Percentiles rank a stretch among this genome's conserved stretches.
These are phyloP conservation scores for Aporrectodea caliginosa DNA, from an alignment of 1,140 invertebrate species.

Conservation along the genomic window DNA sequence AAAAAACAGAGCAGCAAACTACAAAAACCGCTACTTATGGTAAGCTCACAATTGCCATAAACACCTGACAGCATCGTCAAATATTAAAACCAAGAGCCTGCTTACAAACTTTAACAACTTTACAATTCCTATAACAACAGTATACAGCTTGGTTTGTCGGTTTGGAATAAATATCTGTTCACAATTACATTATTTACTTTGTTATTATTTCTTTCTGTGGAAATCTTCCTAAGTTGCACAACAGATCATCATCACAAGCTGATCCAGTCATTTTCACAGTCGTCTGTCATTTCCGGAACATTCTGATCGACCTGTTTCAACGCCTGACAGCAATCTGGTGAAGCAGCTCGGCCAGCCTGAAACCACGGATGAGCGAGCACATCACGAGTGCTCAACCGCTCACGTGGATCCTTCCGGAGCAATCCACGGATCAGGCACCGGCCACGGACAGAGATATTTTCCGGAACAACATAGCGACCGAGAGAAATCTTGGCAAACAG, in stretches of 20 bases:
- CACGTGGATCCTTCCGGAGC: conserved; percentile 74
- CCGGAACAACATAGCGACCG: conserved; percentile 81
- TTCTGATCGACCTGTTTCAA: neutral
- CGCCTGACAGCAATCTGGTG: neutral
- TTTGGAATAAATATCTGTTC: no score
- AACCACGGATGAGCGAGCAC: conserved; percentile 71
- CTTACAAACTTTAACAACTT: no score
- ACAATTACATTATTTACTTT: no score
- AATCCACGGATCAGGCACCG: conserved; percentile 80
- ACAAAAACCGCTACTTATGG: no score
- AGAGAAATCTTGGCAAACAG: conserved; percentile 87
- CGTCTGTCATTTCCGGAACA: neutral
- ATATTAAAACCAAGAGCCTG: no score
- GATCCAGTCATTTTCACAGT: neutral
- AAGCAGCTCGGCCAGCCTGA: neutral
- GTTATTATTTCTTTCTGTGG: no score
- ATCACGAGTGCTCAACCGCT: conserved; percentile 79
- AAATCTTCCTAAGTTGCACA: neutral
- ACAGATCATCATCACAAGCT: neutral
- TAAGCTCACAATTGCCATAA: no score
- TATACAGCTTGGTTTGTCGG: no score
- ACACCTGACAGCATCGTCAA: no score
- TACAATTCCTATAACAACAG: no score
- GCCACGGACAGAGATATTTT: conserved; percentile 75
- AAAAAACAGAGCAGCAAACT: no score